Percentiles rank a stretch among this genome's conserved stretches.
Evolutionary conservation across 2,797 vertebrate species (phyloP).

Genomic region (Sebastes flavidus): DNA sequence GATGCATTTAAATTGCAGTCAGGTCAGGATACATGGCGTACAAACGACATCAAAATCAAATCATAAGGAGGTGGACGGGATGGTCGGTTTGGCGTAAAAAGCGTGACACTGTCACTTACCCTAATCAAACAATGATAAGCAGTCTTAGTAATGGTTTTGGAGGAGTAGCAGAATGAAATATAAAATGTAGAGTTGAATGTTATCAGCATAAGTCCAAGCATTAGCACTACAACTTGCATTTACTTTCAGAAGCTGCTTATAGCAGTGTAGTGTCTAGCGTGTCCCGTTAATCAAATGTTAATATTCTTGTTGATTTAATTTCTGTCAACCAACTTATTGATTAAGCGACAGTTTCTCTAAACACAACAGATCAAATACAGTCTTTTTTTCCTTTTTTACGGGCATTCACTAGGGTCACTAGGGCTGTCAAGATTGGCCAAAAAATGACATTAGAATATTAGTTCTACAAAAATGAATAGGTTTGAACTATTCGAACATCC

Average conservation of each 20-base stretch:
- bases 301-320: neutral
- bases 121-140: neutral
- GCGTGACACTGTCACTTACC: neutral
- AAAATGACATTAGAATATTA: too few species aligned
- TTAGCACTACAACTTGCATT: neutral
- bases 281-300: neutral
- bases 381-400: neutral
- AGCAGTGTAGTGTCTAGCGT: neutral
- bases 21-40: too few species aligned
- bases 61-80: neutral
- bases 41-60: neutral
- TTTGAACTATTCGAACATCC: too few species aligned
- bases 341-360: neutral
- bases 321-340: neutral
- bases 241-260: neutral
- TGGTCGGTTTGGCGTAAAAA: neutral
- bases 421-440: too few species aligned
- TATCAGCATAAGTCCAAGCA: neutral
- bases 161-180: neutral
- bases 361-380: neutral
- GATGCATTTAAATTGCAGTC: too few species aligned
- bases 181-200: neutral
- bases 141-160: neutral
- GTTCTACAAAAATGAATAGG: too few species aligned
- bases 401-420: too few species aligned